phyloP scores from a whole-genome alignment of 2,113 vertebrate genomes.

The Regulus satrapa region DNA sequence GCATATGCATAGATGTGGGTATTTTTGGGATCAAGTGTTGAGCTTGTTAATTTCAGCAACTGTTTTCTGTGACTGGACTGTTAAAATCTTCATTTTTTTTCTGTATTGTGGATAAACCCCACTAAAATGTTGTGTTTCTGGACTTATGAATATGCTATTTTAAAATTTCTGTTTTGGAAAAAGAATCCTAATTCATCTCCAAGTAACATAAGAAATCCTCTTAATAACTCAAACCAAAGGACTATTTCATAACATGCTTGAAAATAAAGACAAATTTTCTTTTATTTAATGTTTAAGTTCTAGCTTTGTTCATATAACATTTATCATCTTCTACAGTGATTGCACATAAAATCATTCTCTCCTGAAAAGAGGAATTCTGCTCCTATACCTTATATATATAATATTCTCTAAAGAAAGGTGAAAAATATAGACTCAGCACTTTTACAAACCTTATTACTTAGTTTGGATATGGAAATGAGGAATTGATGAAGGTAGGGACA shows the following conservation, averaged over 20 bases:
- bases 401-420: not conserved
- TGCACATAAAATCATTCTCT: not conserved
- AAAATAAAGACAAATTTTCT: not conserved
- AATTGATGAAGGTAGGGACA: not conserved
- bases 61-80: not conserved
- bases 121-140: not conserved
- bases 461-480: not conserved
- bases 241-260: not conserved
- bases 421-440: not conserved
- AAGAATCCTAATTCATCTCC: not conserved
- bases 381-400: not conserved
- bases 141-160: not conserved
- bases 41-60: not conserved
- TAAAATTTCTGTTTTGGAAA: not conserved
- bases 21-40: not conserved
- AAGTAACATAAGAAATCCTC: not conserved
- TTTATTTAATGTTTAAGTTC: not conserved
- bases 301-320: not conserved
- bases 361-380: not conserved
- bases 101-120: not conserved
- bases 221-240: not conserved
- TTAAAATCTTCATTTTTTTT: not conserved
- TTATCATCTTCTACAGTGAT: not conserved
- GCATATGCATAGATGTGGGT: not conserved
- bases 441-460: not conserved